These are phyloP conservation scores for Myiozetetes cayanensis DNA, from an alignment of 2,113 vertebrate genomes.

Conservation along the genomic window DNA sequence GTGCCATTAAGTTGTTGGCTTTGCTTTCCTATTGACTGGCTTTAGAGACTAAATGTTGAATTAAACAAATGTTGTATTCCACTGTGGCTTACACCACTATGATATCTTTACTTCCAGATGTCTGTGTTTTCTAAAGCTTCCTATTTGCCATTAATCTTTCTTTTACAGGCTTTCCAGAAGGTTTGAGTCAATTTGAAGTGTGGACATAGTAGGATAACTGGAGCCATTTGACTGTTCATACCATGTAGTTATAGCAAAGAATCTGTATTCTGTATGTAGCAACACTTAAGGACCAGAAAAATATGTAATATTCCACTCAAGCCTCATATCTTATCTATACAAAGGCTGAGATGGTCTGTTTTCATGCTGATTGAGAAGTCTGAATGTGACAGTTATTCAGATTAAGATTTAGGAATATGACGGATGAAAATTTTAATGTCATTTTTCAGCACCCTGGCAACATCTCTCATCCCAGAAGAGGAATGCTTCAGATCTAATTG, in stretches of 20 bases:
- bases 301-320: background rate
- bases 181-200: conserved; percentile 23
- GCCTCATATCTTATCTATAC: background rate
- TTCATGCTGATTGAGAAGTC: background rate
- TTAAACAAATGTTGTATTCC: conserved; percentile 53
- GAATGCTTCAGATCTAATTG: background rate
- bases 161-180: conserved; percentile 3
- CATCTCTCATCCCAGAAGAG: background rate
- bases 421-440: background rate
- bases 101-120: conserved; percentile 64
- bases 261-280: background rate
- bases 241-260: background rate
- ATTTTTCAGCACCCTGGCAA: background rate
- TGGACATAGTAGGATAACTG: background rate
- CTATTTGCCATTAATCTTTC: conserved; percentile 47
- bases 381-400: background rate
- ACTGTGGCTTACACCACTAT: conserved; percentile 24
- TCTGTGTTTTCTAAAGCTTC: conserved; percentile 44
- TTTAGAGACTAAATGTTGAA: conserved; percentile 36
- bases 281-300: background rate
- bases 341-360: background rate
- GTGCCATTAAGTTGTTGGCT: conserved; percentile 24
- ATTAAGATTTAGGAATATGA: conserved; percentile 2
- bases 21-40: background rate
- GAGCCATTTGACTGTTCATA: background rate